Evolutionary conservation across 2,888 invertebrate species (phyloP).

Genomic region (Dorcus hopei): DNA sequence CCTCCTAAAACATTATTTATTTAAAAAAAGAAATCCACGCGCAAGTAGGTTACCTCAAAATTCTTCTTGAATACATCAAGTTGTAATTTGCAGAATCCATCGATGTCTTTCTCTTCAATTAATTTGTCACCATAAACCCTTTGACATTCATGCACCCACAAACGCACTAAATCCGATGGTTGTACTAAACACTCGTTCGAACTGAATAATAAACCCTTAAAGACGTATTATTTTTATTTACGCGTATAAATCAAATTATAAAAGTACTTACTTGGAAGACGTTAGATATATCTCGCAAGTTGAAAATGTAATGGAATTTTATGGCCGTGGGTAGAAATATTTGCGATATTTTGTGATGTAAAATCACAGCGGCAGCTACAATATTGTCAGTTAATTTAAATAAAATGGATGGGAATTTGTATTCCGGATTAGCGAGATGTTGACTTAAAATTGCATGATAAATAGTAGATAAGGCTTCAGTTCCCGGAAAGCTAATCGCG

Average conservation of each 20-base stretch:
- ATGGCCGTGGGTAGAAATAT: constrained; percentile 92
- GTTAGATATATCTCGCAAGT: constrained; percentile 90
- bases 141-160: constrained; percentile 93
- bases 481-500: constrained; percentile 73
- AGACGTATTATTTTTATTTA: constrained; percentile 22
- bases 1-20: constrained; percentile 56
- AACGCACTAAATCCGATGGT: constrained; percentile 77
- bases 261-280: constrained; percentile 74
- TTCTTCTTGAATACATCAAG: constrained; percentile 89
- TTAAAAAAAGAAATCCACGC: not conserved
- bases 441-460: constrained; percentile 86
- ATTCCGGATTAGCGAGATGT: constrained; percentile 77
- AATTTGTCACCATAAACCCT: constrained; percentile 94
- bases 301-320: constrained; percentile 96
- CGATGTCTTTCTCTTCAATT: constrained; percentile 88
- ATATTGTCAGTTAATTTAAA: constrained; percentile 69
- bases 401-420: constrained; percentile 71
- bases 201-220: constrained; percentile 85
- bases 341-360: constrained; percentile 83
- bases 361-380: constrained; percentile 75
- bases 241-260: too few species aligned
- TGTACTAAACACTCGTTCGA: constrained; percentile 80
- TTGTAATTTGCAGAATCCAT: constrained; percentile 83
- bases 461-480: constrained; percentile 81
- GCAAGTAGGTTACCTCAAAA: constrained; percentile 60